These are phyloP conservation scores for Brachyhypopomus occidentalis DNA, from an alignment of 2,113 vertebrate species.

Conservation along the genomic window DNA sequence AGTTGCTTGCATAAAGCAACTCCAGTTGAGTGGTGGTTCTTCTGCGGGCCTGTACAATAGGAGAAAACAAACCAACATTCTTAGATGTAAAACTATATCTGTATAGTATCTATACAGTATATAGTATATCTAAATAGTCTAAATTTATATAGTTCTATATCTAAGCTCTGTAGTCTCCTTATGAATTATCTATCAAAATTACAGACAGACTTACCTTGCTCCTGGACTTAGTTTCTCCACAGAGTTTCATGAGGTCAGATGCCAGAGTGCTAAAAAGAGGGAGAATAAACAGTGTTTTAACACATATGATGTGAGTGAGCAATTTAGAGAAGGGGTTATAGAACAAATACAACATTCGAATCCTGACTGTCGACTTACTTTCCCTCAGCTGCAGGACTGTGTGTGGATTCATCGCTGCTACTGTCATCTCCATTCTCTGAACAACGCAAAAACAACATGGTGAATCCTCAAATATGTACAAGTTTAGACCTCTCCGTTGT, in stretches of 20 bases:
- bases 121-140: not conserved
- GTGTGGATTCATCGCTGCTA: conserved; percentile 88
- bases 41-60: conserved; percentile 81
- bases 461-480: conserved; percentile 1
- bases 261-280: conserved; percentile 76
- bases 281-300: not conserved
- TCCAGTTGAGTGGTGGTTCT: conserved; percentile 97
- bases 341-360: not conserved
- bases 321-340: not conserved
- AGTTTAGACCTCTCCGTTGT: not conserved
- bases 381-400: conserved; percentile 89
- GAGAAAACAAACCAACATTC: not conserved
- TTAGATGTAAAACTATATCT: not conserved
- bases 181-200: not conserved
- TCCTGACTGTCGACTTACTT: conserved; percentile 72
- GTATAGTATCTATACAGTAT: not conserved
- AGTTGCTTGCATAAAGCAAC: conserved; percentile 89
- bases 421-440: conserved; percentile 91
- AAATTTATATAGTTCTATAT: not conserved
- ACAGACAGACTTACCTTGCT: conserved; percentile 81
- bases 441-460: conserved; percentile 41
- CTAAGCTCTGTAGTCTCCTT: not conserved
- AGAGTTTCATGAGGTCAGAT: conserved; percentile 91
- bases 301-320: not conserved
- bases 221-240: conserved; percentile 89